A percentile compares a stretch with the other conserved stretches of the same genome.
Evolutionary conservation across 2,888 invertebrate species (phyloP).

Genomic region (Trachelus tabidus): DNA sequence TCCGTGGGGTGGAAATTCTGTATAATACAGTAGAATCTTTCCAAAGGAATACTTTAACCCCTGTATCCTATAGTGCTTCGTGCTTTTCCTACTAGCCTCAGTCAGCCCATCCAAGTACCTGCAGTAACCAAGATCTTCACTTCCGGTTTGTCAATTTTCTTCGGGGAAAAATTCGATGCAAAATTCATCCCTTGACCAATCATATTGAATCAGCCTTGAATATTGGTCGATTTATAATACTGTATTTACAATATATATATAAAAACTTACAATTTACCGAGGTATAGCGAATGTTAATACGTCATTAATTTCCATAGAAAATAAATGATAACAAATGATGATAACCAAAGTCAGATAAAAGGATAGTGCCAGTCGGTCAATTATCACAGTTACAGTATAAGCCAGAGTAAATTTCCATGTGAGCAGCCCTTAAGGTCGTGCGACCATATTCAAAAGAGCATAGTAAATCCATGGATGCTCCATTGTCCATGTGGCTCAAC

Average conservation of each 20-base stretch:
- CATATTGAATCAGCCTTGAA: background rate
- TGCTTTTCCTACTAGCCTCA: background rate
- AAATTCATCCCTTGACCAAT: background rate
- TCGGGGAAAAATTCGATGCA: background rate
- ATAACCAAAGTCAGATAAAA: background rate
- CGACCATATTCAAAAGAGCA: conserved; percentile 28
- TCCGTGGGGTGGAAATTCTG: conserved; percentile 61
- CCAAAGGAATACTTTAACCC: conserved; percentile 5
- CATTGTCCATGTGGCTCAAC: conserved; percentile 21
- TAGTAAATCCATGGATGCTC: conserved; percentile 20
- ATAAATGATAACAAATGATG: conserved; percentile 19
- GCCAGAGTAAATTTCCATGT: background rate
- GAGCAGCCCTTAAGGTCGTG: conserved; percentile 45
- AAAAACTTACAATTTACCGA: background rate
- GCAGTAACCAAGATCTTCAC: background rate
- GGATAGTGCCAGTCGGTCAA: background rate
- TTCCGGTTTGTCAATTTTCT: background rate
- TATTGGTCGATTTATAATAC: background rate
- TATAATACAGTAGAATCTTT: conserved; percentile 43
- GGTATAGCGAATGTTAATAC: background rate
- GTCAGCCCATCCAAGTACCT: background rate
- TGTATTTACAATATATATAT: too few species aligned
- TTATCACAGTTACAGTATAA: background rate
- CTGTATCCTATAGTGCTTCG: background rate
- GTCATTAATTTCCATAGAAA: conserved; percentile 17